A percentile compares a stretch with the other conserved stretches of the same genome.
Conservation (phyloP, 2,797 vertebrate genomes). For the Hippopotamyrus pictus region DNA sequence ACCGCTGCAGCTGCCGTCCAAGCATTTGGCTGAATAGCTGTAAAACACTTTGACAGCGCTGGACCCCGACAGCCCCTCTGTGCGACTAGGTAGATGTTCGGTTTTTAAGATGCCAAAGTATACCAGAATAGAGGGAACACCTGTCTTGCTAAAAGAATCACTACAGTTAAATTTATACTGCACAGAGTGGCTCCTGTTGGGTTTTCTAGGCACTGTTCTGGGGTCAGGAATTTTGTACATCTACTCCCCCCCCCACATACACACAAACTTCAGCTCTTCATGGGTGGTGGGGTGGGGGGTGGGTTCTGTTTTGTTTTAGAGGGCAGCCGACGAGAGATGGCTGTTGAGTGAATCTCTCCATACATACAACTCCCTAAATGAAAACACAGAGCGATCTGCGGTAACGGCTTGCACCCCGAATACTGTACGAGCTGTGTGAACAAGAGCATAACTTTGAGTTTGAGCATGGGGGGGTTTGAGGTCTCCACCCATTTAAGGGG, state of each 20-base stretch:
- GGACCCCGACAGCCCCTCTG: slow-evolving; percentile 31
- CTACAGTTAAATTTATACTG: slow-evolving; percentile 50
- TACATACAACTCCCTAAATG: not conserved
- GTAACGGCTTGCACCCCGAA: not conserved
- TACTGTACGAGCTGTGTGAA: not conserved
- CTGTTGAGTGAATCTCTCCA: not conserved
- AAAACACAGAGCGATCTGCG: not conserved
- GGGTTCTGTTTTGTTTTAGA: not conserved
- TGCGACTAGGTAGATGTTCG: slow-evolving; percentile 48
- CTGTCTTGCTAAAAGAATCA: slow-evolving; percentile 59
- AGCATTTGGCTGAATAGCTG: slow-evolving; percentile 69
- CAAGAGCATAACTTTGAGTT: not conserved
- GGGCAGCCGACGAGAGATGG: not conserved
- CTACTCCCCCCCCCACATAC: slow-evolving; percentile 27
- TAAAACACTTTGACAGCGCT: slow-evolving; percentile 71
- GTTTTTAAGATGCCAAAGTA: slow-evolving; percentile 63
- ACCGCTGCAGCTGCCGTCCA: slow-evolving; percentile 77
- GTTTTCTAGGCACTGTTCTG: slow-evolving; percentile 51
- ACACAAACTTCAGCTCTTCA: not conserved
- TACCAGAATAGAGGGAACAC: slow-evolving; percentile 68
- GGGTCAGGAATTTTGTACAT: slow-evolving; percentile 50
- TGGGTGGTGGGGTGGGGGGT: not conserved
- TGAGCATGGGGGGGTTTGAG: not conserved
- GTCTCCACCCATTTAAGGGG: not conserved
- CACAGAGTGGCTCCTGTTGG: slow-evolving; percentile 33